phyloP scores from a whole-genome alignment of 2,888 invertebrate species.

The Metellina segmentata region DNA sequence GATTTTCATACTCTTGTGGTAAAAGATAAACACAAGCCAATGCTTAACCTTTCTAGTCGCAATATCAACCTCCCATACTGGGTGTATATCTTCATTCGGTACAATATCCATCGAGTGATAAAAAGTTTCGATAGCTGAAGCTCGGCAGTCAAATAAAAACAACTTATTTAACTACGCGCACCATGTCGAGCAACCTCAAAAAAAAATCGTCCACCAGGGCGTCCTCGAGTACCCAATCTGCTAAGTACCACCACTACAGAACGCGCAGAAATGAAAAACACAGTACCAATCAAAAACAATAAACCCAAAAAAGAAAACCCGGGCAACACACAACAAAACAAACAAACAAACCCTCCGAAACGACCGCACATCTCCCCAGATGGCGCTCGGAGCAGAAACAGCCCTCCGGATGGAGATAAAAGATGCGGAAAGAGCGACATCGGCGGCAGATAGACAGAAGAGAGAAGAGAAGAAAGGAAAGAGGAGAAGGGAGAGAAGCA shows the following conservation, averaged over 20 bases:
- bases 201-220: neutral
- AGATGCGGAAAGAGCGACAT: conserved; percentile 63
- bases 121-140: neutral
- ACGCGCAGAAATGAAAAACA: conserved; percentile 27
- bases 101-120: neutral
- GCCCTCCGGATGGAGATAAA: conserved; percentile 64
- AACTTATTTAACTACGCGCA: conserved; percentile 19
- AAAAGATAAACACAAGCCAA: too few species aligned
- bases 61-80: too few species aligned
- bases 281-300: conserved; percentile 53
- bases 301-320: conserved; percentile 27
- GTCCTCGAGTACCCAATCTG: conserved; percentile 47
- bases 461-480: conserved; percentile 26
- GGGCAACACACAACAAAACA: conserved; percentile 6
- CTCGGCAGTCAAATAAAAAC: neutral
- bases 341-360: conserved; percentile 37
- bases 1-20: too few species aligned
- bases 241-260: conserved; percentile 41
- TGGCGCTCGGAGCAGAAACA: conserved; percentile 53
- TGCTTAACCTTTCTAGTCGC: too few species aligned
- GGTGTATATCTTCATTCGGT: neutral
- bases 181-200: neutral
- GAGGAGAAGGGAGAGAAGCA: conserved; percentile 48
- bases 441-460: conserved; percentile 31
- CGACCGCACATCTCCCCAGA: conserved; percentile 59